Percentiles rank a stretch among this genome's conserved stretches.
phyloP scores from a whole-genome alignment of 1,140 invertebrate genomes.

The Oedothorax gibbosus region DNA sequence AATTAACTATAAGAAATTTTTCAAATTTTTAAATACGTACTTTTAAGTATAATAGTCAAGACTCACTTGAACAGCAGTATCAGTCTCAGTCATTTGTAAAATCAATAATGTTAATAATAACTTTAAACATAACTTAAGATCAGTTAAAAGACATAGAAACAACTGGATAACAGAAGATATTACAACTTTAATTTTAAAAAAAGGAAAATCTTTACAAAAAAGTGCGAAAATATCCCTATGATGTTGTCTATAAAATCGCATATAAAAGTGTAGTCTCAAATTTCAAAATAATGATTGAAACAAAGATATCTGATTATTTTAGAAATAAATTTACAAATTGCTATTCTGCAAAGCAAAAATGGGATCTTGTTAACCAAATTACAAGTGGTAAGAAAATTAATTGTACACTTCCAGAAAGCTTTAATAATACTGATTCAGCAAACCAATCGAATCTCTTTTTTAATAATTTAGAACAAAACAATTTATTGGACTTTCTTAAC shows the following conservation, averaged over 20 bases:
- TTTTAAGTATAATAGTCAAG: too few species aligned
- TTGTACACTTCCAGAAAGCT: neutral
- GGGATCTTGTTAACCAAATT: neutral
- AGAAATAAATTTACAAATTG: neutral
- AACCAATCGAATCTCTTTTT: too few species aligned
- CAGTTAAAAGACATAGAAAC: too few species aligned
- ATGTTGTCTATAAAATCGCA: neutral
- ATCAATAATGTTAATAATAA: too few species aligned
- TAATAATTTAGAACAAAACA: neutral
- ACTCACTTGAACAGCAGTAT: too few species aligned
- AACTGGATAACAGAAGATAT: too few species aligned
- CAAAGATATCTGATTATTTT: neutral
- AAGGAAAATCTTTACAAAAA: too few species aligned
- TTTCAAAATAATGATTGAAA: neutral
- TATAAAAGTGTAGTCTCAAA: neutral
- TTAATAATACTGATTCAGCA: neutral
- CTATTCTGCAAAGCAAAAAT: neutral
- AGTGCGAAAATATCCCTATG: neutral
- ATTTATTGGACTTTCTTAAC: neutral
- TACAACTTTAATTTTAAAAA: too few species aligned
- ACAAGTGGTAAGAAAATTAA: neutral
- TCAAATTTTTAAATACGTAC: too few species aligned
- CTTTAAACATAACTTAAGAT: too few species aligned
- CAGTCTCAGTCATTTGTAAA: too few species aligned
- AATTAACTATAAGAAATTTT: too few species aligned